Conservation (phyloP, 2,797 vertebrate genomes). For the Gambelia wislizenii region DNA sequence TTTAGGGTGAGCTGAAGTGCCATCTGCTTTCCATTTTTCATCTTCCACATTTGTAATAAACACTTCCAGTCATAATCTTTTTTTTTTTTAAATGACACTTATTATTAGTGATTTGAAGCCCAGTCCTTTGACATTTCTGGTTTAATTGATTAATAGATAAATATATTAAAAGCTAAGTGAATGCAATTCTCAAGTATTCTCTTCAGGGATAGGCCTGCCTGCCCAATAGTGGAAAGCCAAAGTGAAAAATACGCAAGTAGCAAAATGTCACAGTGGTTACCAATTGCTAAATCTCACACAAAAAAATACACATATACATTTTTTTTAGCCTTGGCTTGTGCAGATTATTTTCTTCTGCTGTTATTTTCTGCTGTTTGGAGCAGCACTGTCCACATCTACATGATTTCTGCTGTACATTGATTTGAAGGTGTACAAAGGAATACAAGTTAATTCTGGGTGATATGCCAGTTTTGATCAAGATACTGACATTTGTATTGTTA, state of each 20-base stretch:
- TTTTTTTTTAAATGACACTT: conserved; percentile 4
- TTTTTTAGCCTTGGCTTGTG: conserved; percentile 63
- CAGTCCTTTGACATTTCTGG: conserved; percentile 40
- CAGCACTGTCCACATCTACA: conserved; percentile 65
- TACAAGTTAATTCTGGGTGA: conserved; percentile 56
- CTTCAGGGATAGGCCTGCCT: conserved; percentile 41
- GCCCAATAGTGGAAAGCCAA: conserved; percentile 43
- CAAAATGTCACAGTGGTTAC: not conserved
- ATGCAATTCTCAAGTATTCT: conserved; percentile 40
- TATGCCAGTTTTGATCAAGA: conserved; percentile 28
- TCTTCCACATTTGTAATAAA: conserved; percentile 31
- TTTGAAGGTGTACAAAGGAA: conserved; percentile 51
- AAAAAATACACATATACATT: conserved; percentile 40
- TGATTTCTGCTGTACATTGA: conserved; percentile 72
- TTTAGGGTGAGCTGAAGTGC: conserved; percentile 66
- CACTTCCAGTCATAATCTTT: conserved; percentile 21
- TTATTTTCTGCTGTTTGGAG: conserved; percentile 67
- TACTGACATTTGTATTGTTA: conserved; percentile 9
- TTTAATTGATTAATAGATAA: not conserved
- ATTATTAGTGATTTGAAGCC: conserved; percentile 45
- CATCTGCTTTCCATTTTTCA: conserved; percentile 62
- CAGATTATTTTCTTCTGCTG: conserved; percentile 59
- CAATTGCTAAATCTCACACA: not conserved
- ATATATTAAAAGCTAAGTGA: conserved; percentile 28
- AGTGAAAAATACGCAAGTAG: conserved; percentile 33